These are phyloP conservation scores for Ctenoplectra terminalis DNA, from an alignment of 1,140 invertebrate genomes.

Conservation along the genomic window DNA sequence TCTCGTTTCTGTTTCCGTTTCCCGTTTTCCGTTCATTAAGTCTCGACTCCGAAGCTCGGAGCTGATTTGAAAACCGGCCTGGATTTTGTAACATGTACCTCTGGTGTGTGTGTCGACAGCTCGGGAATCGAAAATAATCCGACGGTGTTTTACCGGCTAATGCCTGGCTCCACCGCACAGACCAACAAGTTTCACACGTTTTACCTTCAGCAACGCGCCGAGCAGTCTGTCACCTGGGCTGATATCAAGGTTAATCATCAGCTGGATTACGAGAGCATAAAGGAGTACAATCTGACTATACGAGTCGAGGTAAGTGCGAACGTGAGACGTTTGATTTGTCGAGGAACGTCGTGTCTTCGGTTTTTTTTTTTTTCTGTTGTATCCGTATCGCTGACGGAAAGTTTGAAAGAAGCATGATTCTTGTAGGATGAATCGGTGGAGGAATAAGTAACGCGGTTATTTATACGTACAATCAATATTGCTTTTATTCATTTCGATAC, in stretches of 20 bases:
- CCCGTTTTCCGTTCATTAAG: constrained; percentile 68
- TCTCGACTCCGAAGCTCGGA: constrained; percentile 50
- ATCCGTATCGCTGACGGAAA: no score
- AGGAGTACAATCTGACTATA: constrained; percentile 97
- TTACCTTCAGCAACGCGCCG: constrained; percentile 95
- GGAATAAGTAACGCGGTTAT: no score
- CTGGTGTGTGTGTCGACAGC: constrained; percentile 85
- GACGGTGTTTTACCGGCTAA: constrained; percentile 96
- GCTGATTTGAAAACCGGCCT: constrained; percentile 12
- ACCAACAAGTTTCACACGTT: constrained; percentile 98
- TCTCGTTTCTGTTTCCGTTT: constrained; percentile 79
- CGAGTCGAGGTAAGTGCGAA: constrained; percentile 92
- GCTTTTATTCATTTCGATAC: no score
- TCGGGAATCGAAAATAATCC: constrained; percentile 98
- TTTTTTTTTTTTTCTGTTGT: no score
- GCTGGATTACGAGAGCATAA: constrained; percentile 96
- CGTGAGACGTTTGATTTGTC: no score
- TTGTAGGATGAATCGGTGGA: no score
- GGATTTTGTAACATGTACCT: constrained; percentile 51
- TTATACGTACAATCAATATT: no score
- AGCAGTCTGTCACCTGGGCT: constrained; percentile 95
- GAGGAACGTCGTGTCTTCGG: background rate
- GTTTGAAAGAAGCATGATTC: no score
- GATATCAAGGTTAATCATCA: constrained; percentile 98
- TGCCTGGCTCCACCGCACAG: constrained; percentile 96